Evolutionary conservation across 2,113 vertebrate species (phyloP).

Genomic region (Seriola dumerili): DNA sequence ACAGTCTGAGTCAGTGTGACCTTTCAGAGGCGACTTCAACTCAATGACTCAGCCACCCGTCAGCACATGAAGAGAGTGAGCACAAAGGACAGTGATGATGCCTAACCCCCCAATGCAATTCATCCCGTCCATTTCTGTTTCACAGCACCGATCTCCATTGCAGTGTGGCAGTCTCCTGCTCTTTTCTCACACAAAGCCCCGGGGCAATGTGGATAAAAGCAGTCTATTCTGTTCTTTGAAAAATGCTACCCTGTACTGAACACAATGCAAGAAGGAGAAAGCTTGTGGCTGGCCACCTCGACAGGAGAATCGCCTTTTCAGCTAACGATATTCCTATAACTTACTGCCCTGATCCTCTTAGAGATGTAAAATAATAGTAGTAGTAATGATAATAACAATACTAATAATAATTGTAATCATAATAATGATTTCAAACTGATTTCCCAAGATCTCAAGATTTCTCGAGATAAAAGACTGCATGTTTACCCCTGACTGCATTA

Average conservation of each 20-base stretch:
- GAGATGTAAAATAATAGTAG: background rate
- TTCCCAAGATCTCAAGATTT: background rate
- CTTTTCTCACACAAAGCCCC: slow-evolving; percentile 49
- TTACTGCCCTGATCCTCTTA: background rate
- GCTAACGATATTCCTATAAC: slow-evolving; percentile 10
- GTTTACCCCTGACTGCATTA: background rate
- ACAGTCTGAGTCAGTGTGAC: slow-evolving; percentile 43
- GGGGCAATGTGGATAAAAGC: slow-evolving; percentile 50
- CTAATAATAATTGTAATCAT: background rate
- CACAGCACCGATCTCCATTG: slow-evolving; percentile 33
- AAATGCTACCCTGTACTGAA: slow-evolving; percentile 27
- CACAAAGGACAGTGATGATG: slow-evolving; percentile 60
- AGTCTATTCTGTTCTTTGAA: slow-evolving; percentile 32
- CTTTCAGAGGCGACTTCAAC: slow-evolving; percentile 60
- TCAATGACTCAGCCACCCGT: slow-evolving; percentile 65
- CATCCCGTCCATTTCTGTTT: slow-evolving; percentile 44
- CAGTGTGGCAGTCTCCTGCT: slow-evolving; percentile 45
- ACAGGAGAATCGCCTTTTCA: slow-evolving; percentile 21
- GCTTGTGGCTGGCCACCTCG: slow-evolving; percentile 7
- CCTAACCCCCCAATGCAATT: slow-evolving; percentile 49
- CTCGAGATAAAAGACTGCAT: background rate
- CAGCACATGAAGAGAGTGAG: slow-evolving; percentile 44
- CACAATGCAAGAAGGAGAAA: slow-evolving; percentile 43
- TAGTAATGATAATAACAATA: background rate
- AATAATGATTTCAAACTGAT: background rate